Percentiles rank a stretch among this genome's conserved stretches.
Conservation (phyloP, 2,888 invertebrate genomes). For the Helleia helle region DNA sequence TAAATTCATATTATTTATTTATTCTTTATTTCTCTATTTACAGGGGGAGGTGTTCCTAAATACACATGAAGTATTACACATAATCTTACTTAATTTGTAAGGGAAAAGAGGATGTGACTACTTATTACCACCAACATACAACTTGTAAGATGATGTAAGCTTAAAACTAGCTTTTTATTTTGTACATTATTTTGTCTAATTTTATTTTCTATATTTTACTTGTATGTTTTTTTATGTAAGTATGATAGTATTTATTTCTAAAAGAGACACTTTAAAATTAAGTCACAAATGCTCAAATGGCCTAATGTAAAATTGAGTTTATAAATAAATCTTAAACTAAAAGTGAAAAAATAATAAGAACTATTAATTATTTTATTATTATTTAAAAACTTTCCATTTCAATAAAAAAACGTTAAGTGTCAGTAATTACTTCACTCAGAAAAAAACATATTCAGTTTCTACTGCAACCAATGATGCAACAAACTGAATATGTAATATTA, state of each 20-base stretch:
- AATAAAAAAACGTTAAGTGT: too few relatives aligned
- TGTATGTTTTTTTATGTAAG: neutral
- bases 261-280: neutral
- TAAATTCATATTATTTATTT: slow-evolving; percentile 12
- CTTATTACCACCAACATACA: slow-evolving; percentile 49
- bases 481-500: too few relatives aligned
- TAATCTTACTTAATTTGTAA: slow-evolving; percentile 63
- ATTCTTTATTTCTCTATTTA: slow-evolving; percentile 47
- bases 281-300: neutral
- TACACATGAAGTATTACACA: slow-evolving; percentile 67
- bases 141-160: slow-evolving; percentile 52
- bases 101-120: slow-evolving; percentile 60
- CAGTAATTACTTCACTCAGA: too few relatives aligned
- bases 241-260: neutral
- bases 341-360: too few relatives aligned
- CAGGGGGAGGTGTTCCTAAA: slow-evolving; percentile 72
- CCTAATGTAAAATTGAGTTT: too few relatives aligned
- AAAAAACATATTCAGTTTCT: too few relatives aligned
- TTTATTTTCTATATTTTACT: slow-evolving; percentile 1
- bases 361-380: too few relatives aligned
- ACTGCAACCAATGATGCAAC: too few relatives aligned
- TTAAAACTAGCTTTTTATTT: slow-evolving; percentile 44
- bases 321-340: too few relatives aligned
- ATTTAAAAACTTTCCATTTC: too few relatives aligned
- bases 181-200: too few relatives aligned